These are phyloP conservation scores for Stomatorhinus ivindoensis DNA, from an alignment of 2,113 vertebrate species.

Conservation along the genomic window DNA sequence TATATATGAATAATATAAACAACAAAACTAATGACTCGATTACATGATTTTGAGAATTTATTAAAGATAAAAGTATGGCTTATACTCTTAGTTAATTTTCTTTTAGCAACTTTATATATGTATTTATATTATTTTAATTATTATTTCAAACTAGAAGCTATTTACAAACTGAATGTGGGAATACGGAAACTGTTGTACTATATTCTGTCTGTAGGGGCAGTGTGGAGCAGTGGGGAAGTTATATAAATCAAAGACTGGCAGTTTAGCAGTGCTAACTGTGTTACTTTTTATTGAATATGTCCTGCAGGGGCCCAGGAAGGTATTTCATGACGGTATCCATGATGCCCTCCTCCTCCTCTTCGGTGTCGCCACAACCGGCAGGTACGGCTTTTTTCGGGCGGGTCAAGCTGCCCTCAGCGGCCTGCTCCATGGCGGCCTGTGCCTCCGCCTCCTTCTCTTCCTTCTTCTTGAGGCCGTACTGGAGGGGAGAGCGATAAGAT, in stretches of 20 bases:
- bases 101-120: constrained; percentile 40
- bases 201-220: constrained; percentile 29
- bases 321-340: constrained; percentile 97
- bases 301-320: constrained; percentile 88
- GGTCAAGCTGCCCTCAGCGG: constrained; percentile 85
- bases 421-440: constrained; percentile 86
- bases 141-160: constrained; percentile 48
- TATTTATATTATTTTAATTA: constrained; percentile 38
- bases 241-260: constrained; percentile 30
- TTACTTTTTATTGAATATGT: constrained; percentile 98
- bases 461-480: constrained; percentile 98
- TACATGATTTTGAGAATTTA: constrained; percentile 58
- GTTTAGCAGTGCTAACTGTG: constrained; percentile 13
- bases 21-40: constrained; percentile 50
- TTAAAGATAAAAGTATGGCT: constrained; percentile 70
- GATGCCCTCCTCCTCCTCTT: constrained; percentile 90
- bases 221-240: background rate
- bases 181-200: constrained; percentile 35
- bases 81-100: constrained; percentile 58
- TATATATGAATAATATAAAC: constrained; percentile 50
- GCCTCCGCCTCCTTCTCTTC: constrained; percentile 93
- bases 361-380: constrained; percentile 63
- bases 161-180: constrained; percentile 59
- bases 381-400: constrained; percentile 84
- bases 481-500: constrained; percentile 34